Percentiles rank a stretch among this genome's conserved stretches.
phyloP scores from a whole-genome alignment of 2,888 invertebrate species.

The Caenorhabditis angaria region DNA sequence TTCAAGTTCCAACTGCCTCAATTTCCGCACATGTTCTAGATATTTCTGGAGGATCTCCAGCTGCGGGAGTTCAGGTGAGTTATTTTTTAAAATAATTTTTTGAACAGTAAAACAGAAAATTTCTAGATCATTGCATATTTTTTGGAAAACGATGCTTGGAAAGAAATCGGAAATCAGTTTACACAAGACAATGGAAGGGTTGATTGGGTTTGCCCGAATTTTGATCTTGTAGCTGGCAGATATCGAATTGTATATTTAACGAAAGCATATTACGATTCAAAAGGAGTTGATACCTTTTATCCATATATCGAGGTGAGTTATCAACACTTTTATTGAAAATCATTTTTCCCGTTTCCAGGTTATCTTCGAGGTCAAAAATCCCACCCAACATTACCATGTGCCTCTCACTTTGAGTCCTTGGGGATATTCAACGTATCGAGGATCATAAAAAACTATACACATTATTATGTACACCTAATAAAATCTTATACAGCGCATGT shows the following conservation, averaged over 20 bases:
- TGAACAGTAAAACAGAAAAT: too few species aligned
- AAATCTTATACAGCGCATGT: neutral
- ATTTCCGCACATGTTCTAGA: slow-evolving; percentile 63
- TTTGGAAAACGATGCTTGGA: slow-evolving; percentile 42
- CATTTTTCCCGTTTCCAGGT: too few species aligned
- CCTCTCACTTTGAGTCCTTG: slow-evolving; percentile 64
- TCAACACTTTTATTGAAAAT: too few species aligned
- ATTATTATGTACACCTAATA: slow-evolving; percentile 3
- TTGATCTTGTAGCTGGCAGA: slow-evolving; percentile 45
- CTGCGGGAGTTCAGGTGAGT: slow-evolving; percentile 50
- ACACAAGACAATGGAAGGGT: slow-evolving; percentile 60
- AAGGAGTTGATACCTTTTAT: slow-evolving; percentile 54
- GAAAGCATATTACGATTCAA: slow-evolving; percentile 47
- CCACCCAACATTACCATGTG: slow-evolving; percentile 61
- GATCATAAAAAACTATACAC: slow-evolving; percentile 29
- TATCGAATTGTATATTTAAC: slow-evolving; percentile 58
- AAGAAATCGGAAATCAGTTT: slow-evolving; percentile 39
- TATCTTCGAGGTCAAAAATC: slow-evolving; percentile 53
- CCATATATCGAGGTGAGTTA: slow-evolving; percentile 56
- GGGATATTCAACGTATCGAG: slow-evolving; percentile 67
- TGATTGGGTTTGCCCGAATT: slow-evolving; percentile 54
- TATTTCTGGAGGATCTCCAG: slow-evolving; percentile 59
- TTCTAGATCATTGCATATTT: slow-evolving; percentile 49
- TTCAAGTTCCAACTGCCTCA: slow-evolving; percentile 39
- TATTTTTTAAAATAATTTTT: too few species aligned